Conservation (phyloP, 2,797 vertebrate species). For the Trachurus trachurus region DNA sequence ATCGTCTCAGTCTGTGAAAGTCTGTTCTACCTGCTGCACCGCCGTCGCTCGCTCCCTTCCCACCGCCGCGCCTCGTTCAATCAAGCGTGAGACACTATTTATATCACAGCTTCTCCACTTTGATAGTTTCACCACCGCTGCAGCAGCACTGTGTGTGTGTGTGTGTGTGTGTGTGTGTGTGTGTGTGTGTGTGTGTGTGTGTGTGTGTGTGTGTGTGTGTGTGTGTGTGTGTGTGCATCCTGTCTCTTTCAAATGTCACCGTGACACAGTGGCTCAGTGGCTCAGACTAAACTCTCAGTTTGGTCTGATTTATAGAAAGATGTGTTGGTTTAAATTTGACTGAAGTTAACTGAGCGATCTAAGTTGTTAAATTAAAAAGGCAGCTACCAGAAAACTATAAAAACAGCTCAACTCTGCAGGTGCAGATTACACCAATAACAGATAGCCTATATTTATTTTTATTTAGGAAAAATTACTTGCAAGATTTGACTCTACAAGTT, state of each 20-base stretch:
- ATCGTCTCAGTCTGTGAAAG: constrained; percentile 41
- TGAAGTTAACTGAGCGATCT: too few relatives aligned
- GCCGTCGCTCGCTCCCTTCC: neutral
- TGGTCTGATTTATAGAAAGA: neutral
- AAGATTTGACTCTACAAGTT: neutral
- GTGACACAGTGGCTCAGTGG: neutral
- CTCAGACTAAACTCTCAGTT: neutral
- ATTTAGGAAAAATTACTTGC: neutral
- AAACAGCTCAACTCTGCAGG: neutral
- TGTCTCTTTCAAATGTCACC: constrained; percentile 28
- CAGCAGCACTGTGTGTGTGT: constrained; percentile 1
- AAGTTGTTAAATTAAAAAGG: neutral
- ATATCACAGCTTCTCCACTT: constrained; percentile 43
- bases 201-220: too few relatives aligned
- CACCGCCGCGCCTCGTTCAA: constrained; percentile 15
- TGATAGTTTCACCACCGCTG: constrained; percentile 15
- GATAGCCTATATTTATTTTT: neutral
- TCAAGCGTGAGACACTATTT: constrained; percentile 54
- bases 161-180: too few relatives aligned
- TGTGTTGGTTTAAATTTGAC: too few relatives aligned
- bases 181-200: too few relatives aligned
- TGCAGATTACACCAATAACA: neutral
- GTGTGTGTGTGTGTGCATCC: neutral
- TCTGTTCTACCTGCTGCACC: constrained; percentile 9
- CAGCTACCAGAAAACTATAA: neutral